Percentiles rank a stretch among this genome's conserved stretches.
These are phyloP conservation scores for Pollenia labialis DNA, from an alignment of 2,888 invertebrate genomes.

Conservation along the genomic window DNA sequence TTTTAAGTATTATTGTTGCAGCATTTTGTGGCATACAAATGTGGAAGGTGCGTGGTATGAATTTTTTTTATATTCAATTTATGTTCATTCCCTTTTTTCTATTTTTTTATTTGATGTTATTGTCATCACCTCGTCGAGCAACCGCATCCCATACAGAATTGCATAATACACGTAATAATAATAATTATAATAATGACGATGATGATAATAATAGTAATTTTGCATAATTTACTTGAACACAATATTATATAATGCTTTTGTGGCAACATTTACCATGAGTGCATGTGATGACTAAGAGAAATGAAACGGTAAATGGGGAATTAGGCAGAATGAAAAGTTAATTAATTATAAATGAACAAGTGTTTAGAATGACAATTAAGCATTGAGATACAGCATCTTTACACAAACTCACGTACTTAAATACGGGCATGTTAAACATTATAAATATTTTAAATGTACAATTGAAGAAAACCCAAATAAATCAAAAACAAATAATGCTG, in stretches of 20 bases:
- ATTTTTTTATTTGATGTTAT: too few relatives aligned
- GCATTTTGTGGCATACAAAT: background rate
- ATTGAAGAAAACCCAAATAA: background rate
- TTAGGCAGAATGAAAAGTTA: conserved; percentile 9
- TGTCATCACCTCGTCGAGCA: conserved; percentile 37
- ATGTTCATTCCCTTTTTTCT: too few relatives aligned
- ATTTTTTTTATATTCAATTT: background rate
- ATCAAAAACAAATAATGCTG: background rate
- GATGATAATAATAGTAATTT: conserved; percentile 16
- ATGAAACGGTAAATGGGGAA: background rate
- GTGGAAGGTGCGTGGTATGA: conserved; percentile 16
- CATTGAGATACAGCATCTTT: background rate
- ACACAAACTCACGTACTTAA: background rate
- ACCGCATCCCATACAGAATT: conserved; percentile 45
- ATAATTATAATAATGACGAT: conserved; percentile 17
- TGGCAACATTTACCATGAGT: background rate
- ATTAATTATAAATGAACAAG: conserved; percentile 37
- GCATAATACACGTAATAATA: conserved; percentile 39
- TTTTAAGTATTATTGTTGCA: background rate
- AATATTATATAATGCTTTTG: conserved; percentile 63
- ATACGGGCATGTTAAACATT: background rate
- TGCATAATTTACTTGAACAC: conserved; percentile 57
- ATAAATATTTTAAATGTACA: conserved; percentile 28
- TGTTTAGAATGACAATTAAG: conserved; percentile 12
- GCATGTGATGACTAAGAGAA: background rate